Evolutionary conservation across 92 coral and sea anemone species (phyloP).

Genomic region (Palythoa grandiflora): DNA sequence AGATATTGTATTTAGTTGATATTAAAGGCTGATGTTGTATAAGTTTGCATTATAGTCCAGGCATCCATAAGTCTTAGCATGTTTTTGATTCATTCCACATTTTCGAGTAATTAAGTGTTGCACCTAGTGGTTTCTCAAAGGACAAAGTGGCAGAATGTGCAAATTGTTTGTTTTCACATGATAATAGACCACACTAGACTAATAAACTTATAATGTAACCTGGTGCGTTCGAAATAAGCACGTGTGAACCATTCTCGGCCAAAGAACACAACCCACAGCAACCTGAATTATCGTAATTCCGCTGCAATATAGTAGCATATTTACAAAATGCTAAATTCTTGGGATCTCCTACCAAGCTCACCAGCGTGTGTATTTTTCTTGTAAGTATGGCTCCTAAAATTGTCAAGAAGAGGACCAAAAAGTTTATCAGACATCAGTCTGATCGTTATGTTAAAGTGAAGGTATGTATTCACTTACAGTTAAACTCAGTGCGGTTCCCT

Average conservation of each 20-base stretch:
- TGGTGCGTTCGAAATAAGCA: not conserved
- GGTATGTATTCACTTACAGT: constrained; percentile 61
- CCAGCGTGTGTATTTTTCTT: not conserved
- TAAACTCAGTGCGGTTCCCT: not conserved
- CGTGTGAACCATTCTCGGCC: not conserved
- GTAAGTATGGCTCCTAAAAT: constrained; percentile 70
- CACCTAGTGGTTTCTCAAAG: not conserved
- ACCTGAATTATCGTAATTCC: not conserved
- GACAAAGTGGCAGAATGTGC: not conserved
- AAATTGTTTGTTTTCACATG: not conserved
- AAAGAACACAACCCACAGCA: too few relatives aligned
- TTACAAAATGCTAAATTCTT: not conserved
- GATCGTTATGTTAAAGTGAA: constrained; percentile 90
- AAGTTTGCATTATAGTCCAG: not conserved
- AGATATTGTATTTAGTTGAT: not conserved
- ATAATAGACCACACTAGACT: not conserved
- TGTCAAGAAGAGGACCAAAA: constrained; percentile 91
- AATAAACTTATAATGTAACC: not conserved
- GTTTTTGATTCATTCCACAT: not conserved
- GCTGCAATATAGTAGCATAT: not conserved
- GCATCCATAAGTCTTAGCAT: not conserved
- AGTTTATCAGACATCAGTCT: constrained; percentile 98
- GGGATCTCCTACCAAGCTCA: not conserved
- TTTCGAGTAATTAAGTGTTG: not conserved
- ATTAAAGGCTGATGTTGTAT: not conserved